Evolutionary conservation across 2,113 vertebrate species (phyloP), one percentile per base, ranked within the genome.

Genomic region (Crotalus helleri): DNA sequence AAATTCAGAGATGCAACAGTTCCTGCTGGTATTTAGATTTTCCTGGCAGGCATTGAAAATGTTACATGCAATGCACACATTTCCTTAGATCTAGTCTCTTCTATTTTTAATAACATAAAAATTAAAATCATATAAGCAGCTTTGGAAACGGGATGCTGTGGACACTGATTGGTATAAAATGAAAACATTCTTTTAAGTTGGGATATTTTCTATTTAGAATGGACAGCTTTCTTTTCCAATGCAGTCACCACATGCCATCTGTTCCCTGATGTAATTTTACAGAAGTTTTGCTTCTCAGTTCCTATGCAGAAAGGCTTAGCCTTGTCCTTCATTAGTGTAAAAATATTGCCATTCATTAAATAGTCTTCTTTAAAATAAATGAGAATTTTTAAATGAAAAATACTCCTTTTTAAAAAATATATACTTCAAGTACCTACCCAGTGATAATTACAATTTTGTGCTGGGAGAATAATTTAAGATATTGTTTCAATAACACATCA

Each of bases 151-250:
- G 92, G 96, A 96, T 96, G 95, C 93, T 96, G 94, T 96, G 97
- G 97, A 97, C 94, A 96, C 96, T 94, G 95, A 92, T 3, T 2
- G 96, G 96, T 93, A 97, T 97, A 96, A 97, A 97, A 97, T 95
- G 96, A 96, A 95, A 4, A 23, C 95, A 96, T 97, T 97, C 91
- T 91, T 97, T 96, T 96, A 93, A 95, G 95, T 97, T 96, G 96
- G 96, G 96, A 97, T 94, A 97, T 96, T 97, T 98, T 97, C 97
- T 95, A 94, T 97, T 95, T 95, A 96, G 95, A 97, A 97, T 96
- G 95, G 96, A 96, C 94, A 96, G 91, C 93, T 96, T 95, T 97
- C 51, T 53, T 92, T 95, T 96, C 94, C 95, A 96, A 92, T 95
- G 87, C 90, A 96, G 95, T 90, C 95, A 95, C 96, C 96, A 97